phyloP scores from a whole-genome alignment of 2,113 vertebrate genomes.

The Clupea harengus region DNA sequence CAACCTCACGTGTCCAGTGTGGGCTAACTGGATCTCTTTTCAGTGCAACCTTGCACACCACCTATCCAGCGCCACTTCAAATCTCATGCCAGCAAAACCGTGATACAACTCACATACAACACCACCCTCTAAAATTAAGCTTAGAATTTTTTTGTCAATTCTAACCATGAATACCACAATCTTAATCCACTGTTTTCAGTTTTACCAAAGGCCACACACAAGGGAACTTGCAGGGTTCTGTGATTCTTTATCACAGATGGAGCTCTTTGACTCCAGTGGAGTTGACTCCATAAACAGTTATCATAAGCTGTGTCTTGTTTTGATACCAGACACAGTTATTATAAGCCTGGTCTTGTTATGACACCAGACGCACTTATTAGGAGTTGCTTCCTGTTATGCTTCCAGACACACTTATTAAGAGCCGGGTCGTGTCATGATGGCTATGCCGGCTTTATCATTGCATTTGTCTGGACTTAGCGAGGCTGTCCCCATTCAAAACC shows the following conservation, averaged over 20 bases:
- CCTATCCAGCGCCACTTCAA: background rate
- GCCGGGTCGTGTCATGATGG: background rate
- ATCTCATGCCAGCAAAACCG: background rate
- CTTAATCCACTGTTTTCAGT: background rate
- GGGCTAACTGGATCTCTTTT: background rate
- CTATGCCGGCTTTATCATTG: no score
- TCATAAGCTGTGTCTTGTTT: no score
- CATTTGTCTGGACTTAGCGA: no score
- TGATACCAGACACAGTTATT: background rate
- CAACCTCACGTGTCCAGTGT: background rate
- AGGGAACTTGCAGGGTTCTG: background rate
- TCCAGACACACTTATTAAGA: background rate
- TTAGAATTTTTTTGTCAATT: background rate
- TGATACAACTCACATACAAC: background rate
- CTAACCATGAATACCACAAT: background rate
- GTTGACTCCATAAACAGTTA: background rate
- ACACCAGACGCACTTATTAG: background rate
- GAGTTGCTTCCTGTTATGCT: background rate
- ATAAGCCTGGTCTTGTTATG: background rate
- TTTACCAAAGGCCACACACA: background rate
- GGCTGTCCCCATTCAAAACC: slow-evolving; percentile 26
- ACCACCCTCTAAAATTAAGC: background rate
- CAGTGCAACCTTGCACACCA: background rate
- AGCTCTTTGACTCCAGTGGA: background rate
- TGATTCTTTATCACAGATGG: background rate